phyloP scores from a whole-genome alignment of 2,113 vertebrate species.

The Heterocephalus glaber region DNA sequence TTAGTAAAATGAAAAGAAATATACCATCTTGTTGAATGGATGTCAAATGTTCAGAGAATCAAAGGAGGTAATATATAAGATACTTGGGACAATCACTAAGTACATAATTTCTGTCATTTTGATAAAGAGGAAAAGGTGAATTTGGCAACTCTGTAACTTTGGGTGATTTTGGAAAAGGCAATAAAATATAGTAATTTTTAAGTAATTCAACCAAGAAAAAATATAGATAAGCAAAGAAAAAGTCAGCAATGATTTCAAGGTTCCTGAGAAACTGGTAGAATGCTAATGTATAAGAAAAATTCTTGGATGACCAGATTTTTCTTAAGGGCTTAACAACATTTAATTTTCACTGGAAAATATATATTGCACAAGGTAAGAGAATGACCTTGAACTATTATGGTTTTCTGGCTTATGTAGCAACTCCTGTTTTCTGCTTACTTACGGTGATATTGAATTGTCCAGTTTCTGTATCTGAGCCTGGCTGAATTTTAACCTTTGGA shows the following conservation, averaged over 20 bases:
- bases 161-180: background rate
- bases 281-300: background rate
- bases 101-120: background rate
- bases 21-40: background rate
- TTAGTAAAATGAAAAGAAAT: background rate
- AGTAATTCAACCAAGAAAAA: constrained; percentile 15
- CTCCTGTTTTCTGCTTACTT: background rate
- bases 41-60: background rate
- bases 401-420: background rate
- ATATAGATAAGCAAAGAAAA: background rate
- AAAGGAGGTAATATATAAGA: background rate
- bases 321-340: constrained; percentile 19
- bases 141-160: background rate
- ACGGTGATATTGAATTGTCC: background rate
- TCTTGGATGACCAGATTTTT: constrained; percentile 18
- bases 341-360: constrained; percentile 49
- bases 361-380: constrained; percentile 11
- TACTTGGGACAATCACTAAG: background rate
- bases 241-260: constrained; percentile 51
- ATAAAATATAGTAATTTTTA: constrained; percentile 25
- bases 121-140: background rate
- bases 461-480: background rate
- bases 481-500: background rate
- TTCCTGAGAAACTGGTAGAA: constrained; percentile 3
- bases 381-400: background rate